A percentile compares a stretch with the other conserved stretches of the same genome.
Conservation (phyloP, 92 coral and sea anemone genomes). For the Phenganax marumi region DNA sequence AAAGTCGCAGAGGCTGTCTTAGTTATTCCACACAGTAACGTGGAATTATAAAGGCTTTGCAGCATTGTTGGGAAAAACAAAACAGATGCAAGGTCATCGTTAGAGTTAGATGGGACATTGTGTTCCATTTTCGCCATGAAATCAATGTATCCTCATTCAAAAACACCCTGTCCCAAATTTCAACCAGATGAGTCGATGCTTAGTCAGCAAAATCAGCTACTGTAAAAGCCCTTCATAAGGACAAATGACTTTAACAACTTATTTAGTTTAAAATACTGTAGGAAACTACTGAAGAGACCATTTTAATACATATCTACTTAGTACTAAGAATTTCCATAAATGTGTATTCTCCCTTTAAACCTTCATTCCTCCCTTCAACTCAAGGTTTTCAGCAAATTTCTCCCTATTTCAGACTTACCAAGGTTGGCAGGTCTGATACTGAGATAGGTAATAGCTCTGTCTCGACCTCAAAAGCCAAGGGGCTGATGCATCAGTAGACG, state of each 20-base stretch:
- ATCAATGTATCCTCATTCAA: constrained; percentile 4
- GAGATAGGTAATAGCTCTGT: no score
- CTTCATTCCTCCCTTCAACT: neutral
- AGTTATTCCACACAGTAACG: constrained; percentile 29
- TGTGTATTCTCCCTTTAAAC: neutral
- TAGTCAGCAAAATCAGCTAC: neutral
- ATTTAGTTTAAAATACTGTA: neutral
- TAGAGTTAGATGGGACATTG: constrained; percentile 41
- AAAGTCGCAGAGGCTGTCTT: constrained; percentile 7
- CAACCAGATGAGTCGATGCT: constrained; percentile 7
- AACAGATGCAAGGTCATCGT: constrained; percentile 20
- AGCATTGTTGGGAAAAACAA: constrained; percentile 16
- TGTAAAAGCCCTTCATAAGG: neutral
- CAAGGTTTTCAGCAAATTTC: neutral
- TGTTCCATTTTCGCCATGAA: constrained; percentile 45
- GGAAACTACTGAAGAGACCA: neutral
- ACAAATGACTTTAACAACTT: neutral
- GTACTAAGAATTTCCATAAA: neutral
- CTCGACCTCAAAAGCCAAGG: no score
- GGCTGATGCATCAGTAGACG: no score
- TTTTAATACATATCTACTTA: neutral
- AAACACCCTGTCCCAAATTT: constrained; percentile 1
- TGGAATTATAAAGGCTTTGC: constrained; percentile 12
- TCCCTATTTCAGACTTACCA: neutral
- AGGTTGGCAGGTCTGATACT: neutral